Evolutionary conservation across 2,113 vertebrate species (phyloP), one percentile per base, ranked within the genome.

Genomic region (Panthera tigris): DNA sequence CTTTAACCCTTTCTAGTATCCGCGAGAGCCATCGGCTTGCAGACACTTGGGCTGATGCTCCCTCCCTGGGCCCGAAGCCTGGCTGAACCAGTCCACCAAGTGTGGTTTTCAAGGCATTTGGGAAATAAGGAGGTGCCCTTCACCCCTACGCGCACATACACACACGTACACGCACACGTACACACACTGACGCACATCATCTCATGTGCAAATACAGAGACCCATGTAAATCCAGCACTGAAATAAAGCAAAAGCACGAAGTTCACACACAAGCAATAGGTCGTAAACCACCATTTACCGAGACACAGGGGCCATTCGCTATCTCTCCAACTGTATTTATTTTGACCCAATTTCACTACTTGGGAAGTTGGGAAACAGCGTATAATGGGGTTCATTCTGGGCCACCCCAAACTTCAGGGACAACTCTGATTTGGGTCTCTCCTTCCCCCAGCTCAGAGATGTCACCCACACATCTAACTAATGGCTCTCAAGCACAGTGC

Each of bases 1-100:
- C 68, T 3, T 97, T 98, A 97, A 98, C 97, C 80, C 98, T 96
- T 97, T 97, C 95, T 57, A 41, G 41, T 11, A 5, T n/a, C n/a
- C n/a, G n/a, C n/a, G 21, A 76, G 39, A 10, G 29, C n/a, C 65
- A 9, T 9, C 9, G 13, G 41, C 48, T 15, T 3, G 0, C 0
- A 6, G 16, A 78, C 41, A 7, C 45, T 31, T 1, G 23, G 36
- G n/a, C 13, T 18, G 7, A 27, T 4, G 12, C 5, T 18, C 33
- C 14, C 5, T 15, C 25, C 52, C 2, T 1, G 14, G 16, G 23
- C 39, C 73, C 73, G 5, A 0, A 41, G 31, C 19, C 81, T 36
- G 29, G n/a, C 4, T 1, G 14, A 18, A 11, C 12, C 12, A 52
- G 12, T 1, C 19, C 50, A 1, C 19, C 31, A 14, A 63, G 25